Evolutionary conservation across 2,113 vertebrate genomes (phyloP).

Genomic region (Promerops cafer): DNA sequence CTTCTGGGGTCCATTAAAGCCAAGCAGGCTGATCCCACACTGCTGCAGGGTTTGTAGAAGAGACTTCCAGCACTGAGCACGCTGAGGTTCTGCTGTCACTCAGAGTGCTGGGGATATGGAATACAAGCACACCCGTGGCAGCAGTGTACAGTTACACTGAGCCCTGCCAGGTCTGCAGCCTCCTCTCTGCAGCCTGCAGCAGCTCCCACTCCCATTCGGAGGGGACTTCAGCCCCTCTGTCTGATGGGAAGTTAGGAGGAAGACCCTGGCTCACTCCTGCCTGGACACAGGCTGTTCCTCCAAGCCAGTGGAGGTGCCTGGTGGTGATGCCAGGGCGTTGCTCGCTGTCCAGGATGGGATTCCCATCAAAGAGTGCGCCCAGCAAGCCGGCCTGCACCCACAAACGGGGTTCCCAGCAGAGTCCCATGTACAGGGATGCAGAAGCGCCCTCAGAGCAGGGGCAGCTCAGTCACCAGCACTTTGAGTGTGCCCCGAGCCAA

Average conservation of each 20-base stretch:
- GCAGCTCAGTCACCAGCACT: not conserved
- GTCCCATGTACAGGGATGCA: not conserved
- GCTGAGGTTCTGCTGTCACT: not conserved
- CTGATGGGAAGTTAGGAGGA: not conserved
- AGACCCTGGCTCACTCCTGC: not conserved
- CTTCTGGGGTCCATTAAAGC: not conserved
- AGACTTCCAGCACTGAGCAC: not conserved
- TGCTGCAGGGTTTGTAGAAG: not conserved
- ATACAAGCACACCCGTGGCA: not conserved
- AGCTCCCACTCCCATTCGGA: not conserved
- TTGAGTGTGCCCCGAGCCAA: accelerated
- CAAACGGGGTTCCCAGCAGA: accelerated
- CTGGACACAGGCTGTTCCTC: not conserved
- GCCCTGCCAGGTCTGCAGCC: not conserved
- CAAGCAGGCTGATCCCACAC: not conserved
- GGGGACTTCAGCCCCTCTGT: not conserved
- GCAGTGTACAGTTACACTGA: accelerated
- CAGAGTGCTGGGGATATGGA: not conserved
- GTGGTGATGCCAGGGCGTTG: not conserved
- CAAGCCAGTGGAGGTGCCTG: not conserved
- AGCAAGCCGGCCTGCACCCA: not conserved
- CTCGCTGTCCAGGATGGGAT: accelerated
- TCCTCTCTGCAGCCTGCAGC: not conserved
- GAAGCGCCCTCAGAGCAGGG: accelerated
- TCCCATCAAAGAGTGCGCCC: not conserved